Evolutionary conservation across 1,140 invertebrate genomes (phyloP).

Genomic region (Mya arenaria): DNA sequence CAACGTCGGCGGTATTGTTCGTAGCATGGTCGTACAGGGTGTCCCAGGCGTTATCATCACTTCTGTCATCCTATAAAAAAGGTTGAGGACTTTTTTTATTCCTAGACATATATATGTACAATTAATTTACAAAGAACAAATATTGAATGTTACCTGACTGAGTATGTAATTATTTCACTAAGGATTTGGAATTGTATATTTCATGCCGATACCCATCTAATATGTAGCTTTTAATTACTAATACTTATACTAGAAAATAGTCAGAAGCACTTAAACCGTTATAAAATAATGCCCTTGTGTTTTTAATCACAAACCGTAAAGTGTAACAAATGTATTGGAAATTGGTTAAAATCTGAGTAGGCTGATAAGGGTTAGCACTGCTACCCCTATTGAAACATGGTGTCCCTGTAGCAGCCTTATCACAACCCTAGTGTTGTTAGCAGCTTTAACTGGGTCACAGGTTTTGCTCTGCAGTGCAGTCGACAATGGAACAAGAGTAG

Average conservation of each 20-base stretch:
- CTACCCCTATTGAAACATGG: not conserved
- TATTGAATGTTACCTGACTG: no score
- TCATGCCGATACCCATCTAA: no score
- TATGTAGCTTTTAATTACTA: no score
- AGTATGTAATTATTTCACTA: no score
- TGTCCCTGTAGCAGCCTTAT: slow-evolving; percentile 3
- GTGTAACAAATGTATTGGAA: not conserved
- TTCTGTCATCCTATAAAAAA: slow-evolving; percentile 10
- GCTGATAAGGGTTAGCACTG: not conserved
- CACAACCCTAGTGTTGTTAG: not conserved
- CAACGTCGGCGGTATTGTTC: not conserved
- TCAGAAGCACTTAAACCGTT: no score
- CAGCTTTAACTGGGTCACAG: slow-evolving; percentile 6
- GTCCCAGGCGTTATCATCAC: not conserved
- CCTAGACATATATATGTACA: not conserved
- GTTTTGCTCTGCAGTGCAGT: slow-evolving; percentile 24
- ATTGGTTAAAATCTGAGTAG: no score
- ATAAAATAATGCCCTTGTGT: not conserved
- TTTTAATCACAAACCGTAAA: no score
- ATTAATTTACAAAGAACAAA: no score
- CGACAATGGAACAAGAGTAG: slow-evolving; percentile 3
- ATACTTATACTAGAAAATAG: no score
- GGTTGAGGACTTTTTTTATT: not conserved
- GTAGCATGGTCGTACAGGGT: slow-evolving; percentile 12
- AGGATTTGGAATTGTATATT: no score